Conservation (phyloP, 2,113 vertebrate species). For the Gasterosteus nipponicus region DNA sequence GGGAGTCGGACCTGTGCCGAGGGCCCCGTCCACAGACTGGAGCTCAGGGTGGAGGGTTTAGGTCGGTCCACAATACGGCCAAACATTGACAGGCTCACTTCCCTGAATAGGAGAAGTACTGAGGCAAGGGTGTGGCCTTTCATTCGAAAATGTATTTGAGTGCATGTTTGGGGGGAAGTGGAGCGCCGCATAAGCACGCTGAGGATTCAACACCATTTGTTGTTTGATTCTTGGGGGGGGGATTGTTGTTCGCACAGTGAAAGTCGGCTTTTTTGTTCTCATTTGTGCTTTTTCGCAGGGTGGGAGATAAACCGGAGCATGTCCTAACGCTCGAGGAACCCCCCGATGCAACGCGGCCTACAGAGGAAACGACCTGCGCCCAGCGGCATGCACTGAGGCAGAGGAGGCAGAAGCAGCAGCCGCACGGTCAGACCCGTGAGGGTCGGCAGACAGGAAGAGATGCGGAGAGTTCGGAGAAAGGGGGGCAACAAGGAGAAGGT, state of each 20-base stretch:
- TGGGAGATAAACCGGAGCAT: slow-evolving; percentile 29
- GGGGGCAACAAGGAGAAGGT: slow-evolving; percentile 86
- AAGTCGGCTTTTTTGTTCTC: background rate
- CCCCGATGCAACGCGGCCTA: slow-evolving; percentile 9
- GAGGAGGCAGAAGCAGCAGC: slow-evolving; percentile 30
- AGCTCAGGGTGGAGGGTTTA: slow-evolving; percentile 7
- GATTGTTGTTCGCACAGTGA: background rate
- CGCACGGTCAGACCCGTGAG: slow-evolving; percentile 31
- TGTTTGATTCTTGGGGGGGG: slow-evolving; percentile 4
- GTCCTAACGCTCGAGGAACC: slow-evolving; percentile 17
- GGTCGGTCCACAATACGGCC: background rate
- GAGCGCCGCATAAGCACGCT: slow-evolving; percentile 31
- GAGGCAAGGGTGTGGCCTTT: slow-evolving; percentile 78
- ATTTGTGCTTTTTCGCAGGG: slow-evolving; percentile 49
- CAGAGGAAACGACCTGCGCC: slow-evolving; percentile 45
- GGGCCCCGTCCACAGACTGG: background rate
- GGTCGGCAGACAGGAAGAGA: slow-evolving; percentile 58
- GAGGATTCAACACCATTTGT: slow-evolving; percentile 14
- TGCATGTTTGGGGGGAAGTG: slow-evolving; percentile 68
- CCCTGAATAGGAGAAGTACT: slow-evolving; percentile 55
- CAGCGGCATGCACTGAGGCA: slow-evolving; percentile 50
- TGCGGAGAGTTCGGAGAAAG: slow-evolving; percentile 89
- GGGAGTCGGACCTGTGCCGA: background rate
- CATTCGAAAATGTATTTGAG: slow-evolving; percentile 59
- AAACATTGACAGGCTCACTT: slow-evolving; percentile 26